These are phyloP conservation scores for Cisticola juncidis DNA, from an alignment of 2,113 vertebrate species.

Conservation along the genomic window DNA sequence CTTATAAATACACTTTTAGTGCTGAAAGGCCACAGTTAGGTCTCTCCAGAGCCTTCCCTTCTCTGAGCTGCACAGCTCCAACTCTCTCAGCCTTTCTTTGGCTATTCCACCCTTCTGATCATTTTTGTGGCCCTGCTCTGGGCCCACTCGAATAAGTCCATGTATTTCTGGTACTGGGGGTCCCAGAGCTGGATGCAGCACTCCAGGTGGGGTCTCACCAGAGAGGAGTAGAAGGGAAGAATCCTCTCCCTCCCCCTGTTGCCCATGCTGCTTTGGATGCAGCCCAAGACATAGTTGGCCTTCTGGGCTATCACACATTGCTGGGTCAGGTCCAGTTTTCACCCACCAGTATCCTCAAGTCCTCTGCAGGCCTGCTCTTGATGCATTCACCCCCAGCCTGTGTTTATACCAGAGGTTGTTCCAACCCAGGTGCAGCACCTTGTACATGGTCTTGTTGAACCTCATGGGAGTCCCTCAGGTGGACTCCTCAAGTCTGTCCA, in stretches of 20 bases:
- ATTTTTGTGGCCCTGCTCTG: not conserved
- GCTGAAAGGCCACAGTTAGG: not conserved
- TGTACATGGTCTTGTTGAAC: not conserved
- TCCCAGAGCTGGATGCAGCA: not conserved
- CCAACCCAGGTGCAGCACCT: rapidly evolving
- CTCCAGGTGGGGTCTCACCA: not conserved
- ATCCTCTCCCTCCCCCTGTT: not conserved
- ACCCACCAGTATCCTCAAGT: not conserved
- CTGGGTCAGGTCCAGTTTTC: not conserved
- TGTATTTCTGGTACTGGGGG: not conserved
- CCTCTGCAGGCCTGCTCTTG: not conserved
- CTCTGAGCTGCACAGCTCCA: not conserved
- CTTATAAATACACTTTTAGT: not conserved
- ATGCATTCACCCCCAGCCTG: not conserved
- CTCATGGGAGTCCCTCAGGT: no score
- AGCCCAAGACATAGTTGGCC: rapidly evolving
- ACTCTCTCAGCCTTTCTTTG: not conserved
- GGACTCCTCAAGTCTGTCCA: not conserved
- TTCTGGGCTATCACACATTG: not conserved
- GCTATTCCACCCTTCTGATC: not conserved
- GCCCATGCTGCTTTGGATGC: rapidly evolving
- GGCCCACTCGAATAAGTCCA: not conserved
- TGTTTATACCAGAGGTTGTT: no score
- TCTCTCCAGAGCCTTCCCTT: not conserved
- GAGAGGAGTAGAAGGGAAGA: not conserved